phyloP scores from a whole-genome alignment of 2,888 invertebrate species.

The Drosophila anomalata region DNA sequence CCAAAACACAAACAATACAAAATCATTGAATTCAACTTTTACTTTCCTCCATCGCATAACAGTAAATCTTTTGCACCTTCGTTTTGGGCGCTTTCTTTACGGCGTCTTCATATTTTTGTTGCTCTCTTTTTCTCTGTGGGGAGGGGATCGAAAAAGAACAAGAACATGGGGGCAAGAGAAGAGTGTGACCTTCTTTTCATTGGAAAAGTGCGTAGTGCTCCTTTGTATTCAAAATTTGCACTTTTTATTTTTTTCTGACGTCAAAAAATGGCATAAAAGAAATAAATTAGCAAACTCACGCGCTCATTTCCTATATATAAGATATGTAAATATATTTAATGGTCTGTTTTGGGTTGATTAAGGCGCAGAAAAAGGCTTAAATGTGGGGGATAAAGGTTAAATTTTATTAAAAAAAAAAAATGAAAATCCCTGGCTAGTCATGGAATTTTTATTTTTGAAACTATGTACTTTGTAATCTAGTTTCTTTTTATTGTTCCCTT shows the following conservation, averaged over 20 bases:
- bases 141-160: constrained; percentile 7
- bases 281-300: background rate
- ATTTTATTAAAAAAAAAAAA: too few species aligned
- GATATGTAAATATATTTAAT: constrained; percentile 10
- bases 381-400: background rate
- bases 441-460: background rate
- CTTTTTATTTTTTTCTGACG: constrained; percentile 7
- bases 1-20: constrained; percentile 36
- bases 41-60: constrained; percentile 50
- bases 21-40: constrained; percentile 69
- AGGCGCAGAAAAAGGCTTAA: constrained; percentile 13
- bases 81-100: constrained; percentile 51
- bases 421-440: background rate
- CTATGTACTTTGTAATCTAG: background rate
- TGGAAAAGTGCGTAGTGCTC: constrained; percentile 14
- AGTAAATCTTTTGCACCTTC: constrained; percentile 30
- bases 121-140: constrained; percentile 4
- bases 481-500: background rate
- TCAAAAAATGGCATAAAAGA: constrained; percentile 1
- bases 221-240: background rate
- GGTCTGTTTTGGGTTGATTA: constrained; percentile 14
- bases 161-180: constrained; percentile 4
- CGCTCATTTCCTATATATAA: background rate
- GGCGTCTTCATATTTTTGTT: constrained; percentile 16
- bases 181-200: constrained; percentile 3